Evolutionary conservation across 2,113 vertebrate species (phyloP), one percentile per base, ranked within the genome.

Genomic region (Crotophaga sulcirostris): DNA sequence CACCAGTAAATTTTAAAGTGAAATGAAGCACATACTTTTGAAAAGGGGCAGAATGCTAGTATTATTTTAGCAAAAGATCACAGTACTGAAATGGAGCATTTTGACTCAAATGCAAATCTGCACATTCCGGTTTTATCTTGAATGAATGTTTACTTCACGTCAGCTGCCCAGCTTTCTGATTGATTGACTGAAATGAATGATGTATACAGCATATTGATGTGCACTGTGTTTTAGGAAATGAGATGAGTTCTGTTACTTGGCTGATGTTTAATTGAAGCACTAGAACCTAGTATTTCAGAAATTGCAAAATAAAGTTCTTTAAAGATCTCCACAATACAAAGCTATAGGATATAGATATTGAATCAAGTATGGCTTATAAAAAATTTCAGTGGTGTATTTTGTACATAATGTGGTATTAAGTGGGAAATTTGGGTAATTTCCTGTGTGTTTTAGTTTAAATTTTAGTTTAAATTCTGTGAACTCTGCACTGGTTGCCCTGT

Each of bases 191-290:
- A 90, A 92, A 81, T 76, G 44, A 80, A 26, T 64, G 73, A 55
- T 63, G 66, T 79, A 66, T 58, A 40, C 21, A 74, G 67, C 34
- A 54, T 92, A 96, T 94, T 8, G 84, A 96, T 93, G 56, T 55
- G 62, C 55, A 63, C 44, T 96, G 38, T n/a, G 44, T 88, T 96
- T 95, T 85, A 24, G 42, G 89, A 95, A 82, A 94, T 89, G 75
- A 89, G 19, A 28, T 59, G 42, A 70, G 4, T 89, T 97, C 83
- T 93, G 45, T 95, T 84, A 36, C 40, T 31, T 82, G 28, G 28
- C 28, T 85, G 60, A 66, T 84, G 90, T 82, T 89, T 96, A 95
- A 96, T 96, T 96, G 95, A 89, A 94, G 73, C 54, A 21, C 26
- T 23, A 68, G 60, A 64, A 88, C 14, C 2, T 66, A 62, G 55